Evolutionary conservation across 1,140 invertebrate genomes (phyloP).

Genomic region (Drosophila punjabiensis): DNA sequence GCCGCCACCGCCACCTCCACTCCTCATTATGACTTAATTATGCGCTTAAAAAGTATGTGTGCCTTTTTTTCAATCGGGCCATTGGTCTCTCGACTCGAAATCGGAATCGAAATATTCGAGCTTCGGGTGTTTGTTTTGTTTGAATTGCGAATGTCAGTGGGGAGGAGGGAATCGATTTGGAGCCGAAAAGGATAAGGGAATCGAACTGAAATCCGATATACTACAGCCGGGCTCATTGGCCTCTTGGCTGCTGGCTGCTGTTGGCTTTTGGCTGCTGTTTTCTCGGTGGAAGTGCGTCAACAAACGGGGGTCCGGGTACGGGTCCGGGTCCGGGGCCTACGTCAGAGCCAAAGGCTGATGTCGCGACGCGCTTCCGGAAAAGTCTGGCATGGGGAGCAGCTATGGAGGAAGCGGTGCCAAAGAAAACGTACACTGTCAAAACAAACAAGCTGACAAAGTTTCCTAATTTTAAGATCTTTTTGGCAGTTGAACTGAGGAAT

Average conservation of each 20-base stretch:
- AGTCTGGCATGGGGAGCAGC: conserved; percentile 72
- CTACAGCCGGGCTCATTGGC: conserved; percentile 66
- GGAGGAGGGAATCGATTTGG: conserved; percentile 5
- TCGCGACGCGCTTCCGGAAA: conserved; percentile 82
- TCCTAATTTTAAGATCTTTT: not conserved
- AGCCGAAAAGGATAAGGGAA: conserved; percentile 24
- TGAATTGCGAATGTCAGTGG: conserved; percentile 17
- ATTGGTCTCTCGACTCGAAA: conserved; percentile 49
- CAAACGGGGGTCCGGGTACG: conserved; percentile 24
- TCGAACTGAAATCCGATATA: conserved; percentile 50
- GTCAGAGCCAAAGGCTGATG: conserved; percentile 74
- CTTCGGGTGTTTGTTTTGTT: conserved; percentile 2
- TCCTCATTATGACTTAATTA: conserved; percentile 82
- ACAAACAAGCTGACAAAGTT: conserved; percentile 15
- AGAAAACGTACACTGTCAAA: conserved; percentile 46
- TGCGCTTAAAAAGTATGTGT: conserved; percentile 66
- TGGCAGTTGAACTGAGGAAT: not conserved
- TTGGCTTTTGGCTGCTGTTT: conserved; percentile 23
- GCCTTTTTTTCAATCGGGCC: conserved; percentile 55
- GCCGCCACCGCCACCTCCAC: conserved; percentile 28
- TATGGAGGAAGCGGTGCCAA: conserved; percentile 71
- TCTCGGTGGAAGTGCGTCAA: conserved; percentile 63
- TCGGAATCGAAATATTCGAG: conserved; percentile 10
- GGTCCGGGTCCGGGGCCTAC: conserved; percentile 33
- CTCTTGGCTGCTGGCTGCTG: conserved; percentile 37